Percentiles rank a stretch among this genome's conserved stretches.
These are phyloP conservation scores for Otolemur garnettii DNA, from an alignment of 2,113 vertebrate genomes.

Conservation along the genomic window DNA sequence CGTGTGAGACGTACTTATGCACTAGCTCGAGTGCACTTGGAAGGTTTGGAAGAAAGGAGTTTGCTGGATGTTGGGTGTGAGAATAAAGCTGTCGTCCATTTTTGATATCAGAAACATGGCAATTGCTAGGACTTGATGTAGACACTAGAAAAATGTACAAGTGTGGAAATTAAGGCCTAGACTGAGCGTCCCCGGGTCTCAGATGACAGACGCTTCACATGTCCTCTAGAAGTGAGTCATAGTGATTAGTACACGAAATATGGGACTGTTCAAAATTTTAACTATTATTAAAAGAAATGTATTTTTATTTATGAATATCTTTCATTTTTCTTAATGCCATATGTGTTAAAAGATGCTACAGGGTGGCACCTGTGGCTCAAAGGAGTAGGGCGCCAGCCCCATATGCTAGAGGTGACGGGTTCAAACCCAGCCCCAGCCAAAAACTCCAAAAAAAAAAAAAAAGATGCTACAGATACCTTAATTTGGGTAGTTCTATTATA, in stretches of 20 bases:
- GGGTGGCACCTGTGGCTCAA: too few species aligned
- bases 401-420: too few species aligned
- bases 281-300: neutral
- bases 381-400: too few species aligned
- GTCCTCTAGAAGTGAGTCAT: conserved; percentile 31
- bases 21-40: neutral
- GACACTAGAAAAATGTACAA: neutral
- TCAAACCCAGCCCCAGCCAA: too few species aligned
- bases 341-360: neutral
- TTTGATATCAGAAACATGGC: neutral
- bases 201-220: neutral
- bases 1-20: neutral
- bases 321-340: neutral
- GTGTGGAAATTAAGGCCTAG: neutral
- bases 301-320: neutral
- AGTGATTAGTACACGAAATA: neutral
- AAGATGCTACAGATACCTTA: neutral
- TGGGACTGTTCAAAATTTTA: neutral
- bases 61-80: neutral
- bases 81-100: neutral
- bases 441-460: too few species aligned
- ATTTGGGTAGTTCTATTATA: neutral
- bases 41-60: neutral
- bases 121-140: neutral
- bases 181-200: neutral